Evolutionary conservation across 2,888 invertebrate species (phyloP), one percentile per base, ranked within the genome.

Genomic region (Blomia tropicalis): DNA sequence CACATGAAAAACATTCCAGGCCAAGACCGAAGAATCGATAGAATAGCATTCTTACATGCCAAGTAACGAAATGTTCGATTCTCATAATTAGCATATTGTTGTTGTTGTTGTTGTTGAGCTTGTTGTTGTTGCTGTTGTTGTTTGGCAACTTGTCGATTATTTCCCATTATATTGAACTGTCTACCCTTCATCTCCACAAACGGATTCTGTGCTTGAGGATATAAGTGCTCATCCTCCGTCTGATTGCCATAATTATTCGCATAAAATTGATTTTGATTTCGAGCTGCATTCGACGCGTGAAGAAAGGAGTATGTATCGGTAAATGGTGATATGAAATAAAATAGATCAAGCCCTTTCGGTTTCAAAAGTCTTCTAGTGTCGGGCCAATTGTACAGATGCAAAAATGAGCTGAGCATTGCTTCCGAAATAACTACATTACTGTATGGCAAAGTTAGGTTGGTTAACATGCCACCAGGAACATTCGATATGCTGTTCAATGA

Each of bases 1-100:
- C 75, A 76, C 60, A 76, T 66, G 44, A 73, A 70, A 62, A 75
- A 71, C 51, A 75, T 69, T 53, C 75, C 70, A 67, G 91, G 83
- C 86, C 91, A 95, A 68, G 92, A 92, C 66, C 90, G 82, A 68
- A 93, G 75, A 25, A 73, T 70, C 66, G 89, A 87, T 58, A 90
- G 77, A 65, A 89, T 74, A 17, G 88, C 89, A 72, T 29, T 70
- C 64, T 88, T 83, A 70, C 88, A 87, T 70, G 89, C 87, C 30
- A 84, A 83, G 72, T 89, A 87, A 69, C 85, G 80, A 72, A 85
- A 79, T 71, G 90, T 89, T 53, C 84, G 80, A 63, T 79, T 79
- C 41, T 79, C 79, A 60, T 77, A 75, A 70, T 19, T 69, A 25
- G 29, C 56, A 25, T 56, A 19, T 5, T 14, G 3, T 36, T 56